Evolutionary conservation across 2,888 invertebrate genomes (phyloP).

Genomic region (Nephrotoma flavescens): DNA sequence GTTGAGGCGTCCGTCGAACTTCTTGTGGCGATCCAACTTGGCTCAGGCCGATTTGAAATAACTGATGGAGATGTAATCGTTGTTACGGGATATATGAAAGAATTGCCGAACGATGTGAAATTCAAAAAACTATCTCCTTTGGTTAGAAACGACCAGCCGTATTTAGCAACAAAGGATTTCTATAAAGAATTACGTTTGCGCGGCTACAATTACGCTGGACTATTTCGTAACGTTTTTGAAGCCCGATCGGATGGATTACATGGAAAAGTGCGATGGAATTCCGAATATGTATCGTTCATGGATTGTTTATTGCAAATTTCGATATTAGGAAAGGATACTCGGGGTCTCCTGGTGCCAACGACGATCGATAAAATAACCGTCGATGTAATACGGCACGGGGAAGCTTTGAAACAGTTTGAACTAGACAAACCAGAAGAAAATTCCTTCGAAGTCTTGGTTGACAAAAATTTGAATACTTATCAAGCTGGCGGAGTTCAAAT

Average conservation of each 20-base stretch:
- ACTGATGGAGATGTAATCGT: slow-evolving; percentile 54
- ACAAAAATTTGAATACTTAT: slow-evolving; percentile 22
- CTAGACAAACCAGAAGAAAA: slow-evolving; percentile 16
- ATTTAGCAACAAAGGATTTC: slow-evolving; percentile 44
- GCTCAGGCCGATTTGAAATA: slow-evolving; percentile 44
- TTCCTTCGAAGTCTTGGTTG: slow-evolving; percentile 12
- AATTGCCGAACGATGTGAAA: slow-evolving; percentile 29
- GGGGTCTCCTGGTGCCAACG: slow-evolving; percentile 60
- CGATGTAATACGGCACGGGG: slow-evolving; percentile 44
- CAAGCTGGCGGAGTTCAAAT: slow-evolving; percentile 65
- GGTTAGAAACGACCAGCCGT: slow-evolving; percentile 18
- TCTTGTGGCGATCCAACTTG: slow-evolving; percentile 42
- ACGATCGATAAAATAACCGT: slow-evolving; percentile 57
- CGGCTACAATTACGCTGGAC: slow-evolving; percentile 45
- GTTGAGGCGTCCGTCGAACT: slow-evolving; percentile 39
- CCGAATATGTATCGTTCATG: slow-evolving; percentile 78
- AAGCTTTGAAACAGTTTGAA: slow-evolving; percentile 29
- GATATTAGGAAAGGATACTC: slow-evolving; percentile 51
- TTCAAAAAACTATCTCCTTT: slow-evolving; percentile 13
- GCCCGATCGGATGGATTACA: slow-evolving; percentile 26
- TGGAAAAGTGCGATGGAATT: slow-evolving; percentile 45
- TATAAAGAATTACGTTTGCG: slow-evolving; percentile 55
- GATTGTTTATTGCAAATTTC: slow-evolving; percentile 79
- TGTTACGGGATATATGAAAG: slow-evolving; percentile 52
- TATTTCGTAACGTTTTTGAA: slow-evolving; percentile 21